These are phyloP conservation scores for Brachionus angularis DNA, from an alignment of 1,140 invertebrate genomes.

Conservation along the genomic window DNA sequence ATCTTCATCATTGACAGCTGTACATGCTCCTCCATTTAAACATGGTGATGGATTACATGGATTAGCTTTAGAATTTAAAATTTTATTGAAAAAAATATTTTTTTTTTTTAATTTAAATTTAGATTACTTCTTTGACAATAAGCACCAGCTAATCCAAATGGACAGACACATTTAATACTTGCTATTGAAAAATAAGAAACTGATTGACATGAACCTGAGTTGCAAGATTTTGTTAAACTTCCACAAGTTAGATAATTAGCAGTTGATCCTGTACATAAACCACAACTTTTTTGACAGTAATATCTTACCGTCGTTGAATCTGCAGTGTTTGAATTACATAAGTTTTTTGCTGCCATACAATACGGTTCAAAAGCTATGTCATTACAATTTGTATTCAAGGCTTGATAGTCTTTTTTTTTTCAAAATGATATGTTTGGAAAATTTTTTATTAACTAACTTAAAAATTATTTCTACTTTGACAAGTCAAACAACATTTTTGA, in stretches of 20 bases:
- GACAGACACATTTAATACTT: conserved; percentile 23
- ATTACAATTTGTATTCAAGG: neutral
- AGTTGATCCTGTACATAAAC: neutral
- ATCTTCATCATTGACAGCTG: conserved; percentile 12
- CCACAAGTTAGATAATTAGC: neutral
- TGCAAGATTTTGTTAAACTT: neutral
- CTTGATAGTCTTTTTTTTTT: no score
- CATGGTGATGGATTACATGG: conserved; percentile 16
- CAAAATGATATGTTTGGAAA: no score
- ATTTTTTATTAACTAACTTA: neutral
- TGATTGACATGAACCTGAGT: conserved; percentile 1
- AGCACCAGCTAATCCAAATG: conserved; percentile 6
- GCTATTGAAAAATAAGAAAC: neutral
- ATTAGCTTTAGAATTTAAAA: neutral
- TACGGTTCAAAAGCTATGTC: conserved; percentile 22
- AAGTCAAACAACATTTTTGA: conserved; percentile 27
- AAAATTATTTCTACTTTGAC: conserved; percentile 13
- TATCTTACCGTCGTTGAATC: conserved; percentile 3
- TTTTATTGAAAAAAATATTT: no score
- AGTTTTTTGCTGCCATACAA: neutral
- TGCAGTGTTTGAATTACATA: neutral
- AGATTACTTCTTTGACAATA: conserved; percentile 35
- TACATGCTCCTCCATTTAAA: conserved; percentile 4
- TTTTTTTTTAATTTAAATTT: no score
- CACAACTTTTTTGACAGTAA: conserved; percentile 29